Evolutionary conservation across 1,140 invertebrate genomes (phyloP).

Genomic region (Sminthurides bifidus): DNA sequence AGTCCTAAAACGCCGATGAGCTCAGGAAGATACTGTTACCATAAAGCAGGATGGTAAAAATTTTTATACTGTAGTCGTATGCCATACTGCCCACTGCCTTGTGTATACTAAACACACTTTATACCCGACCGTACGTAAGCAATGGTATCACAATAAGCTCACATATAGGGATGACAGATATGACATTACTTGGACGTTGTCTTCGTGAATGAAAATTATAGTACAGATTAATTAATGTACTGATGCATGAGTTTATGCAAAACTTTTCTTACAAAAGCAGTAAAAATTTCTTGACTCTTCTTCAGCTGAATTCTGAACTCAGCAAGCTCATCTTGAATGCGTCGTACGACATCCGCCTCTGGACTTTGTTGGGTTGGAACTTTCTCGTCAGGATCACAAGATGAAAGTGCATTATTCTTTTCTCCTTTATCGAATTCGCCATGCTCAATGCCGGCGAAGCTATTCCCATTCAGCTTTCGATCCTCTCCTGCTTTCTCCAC

Average conservation of each 20-base stretch:
- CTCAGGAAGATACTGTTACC: too few relatives aligned
- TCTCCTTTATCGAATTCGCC: not conserved
- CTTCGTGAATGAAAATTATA: not conserved
- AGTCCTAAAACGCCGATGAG: too few relatives aligned
- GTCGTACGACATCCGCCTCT: conserved; percentile 16
- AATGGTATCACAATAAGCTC: too few relatives aligned
- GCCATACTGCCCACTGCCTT: too few relatives aligned
- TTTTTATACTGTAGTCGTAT: too few relatives aligned
- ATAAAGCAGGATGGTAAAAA: too few relatives aligned
- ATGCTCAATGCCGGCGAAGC: not conserved
- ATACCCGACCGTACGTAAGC: too few relatives aligned
- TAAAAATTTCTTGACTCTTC: conserved; percentile 29
- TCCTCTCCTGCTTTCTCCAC: not conserved
- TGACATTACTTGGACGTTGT: not conserved
- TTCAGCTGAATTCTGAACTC: conserved; percentile 29
- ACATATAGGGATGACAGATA: not conserved
- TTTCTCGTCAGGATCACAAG: not conserved
- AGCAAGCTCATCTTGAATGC: conserved; percentile 28
- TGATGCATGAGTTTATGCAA: not conserved
- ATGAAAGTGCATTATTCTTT: not conserved
- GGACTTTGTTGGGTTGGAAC: too few relatives aligned
- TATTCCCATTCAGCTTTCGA: too few relatives aligned
- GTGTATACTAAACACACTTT: too few relatives aligned
- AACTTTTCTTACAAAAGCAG: conserved; percentile 22
- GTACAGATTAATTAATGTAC: not conserved